Conservation (phyloP, 2,113 vertebrate species). For the Ictalurus punctatus region DNA sequence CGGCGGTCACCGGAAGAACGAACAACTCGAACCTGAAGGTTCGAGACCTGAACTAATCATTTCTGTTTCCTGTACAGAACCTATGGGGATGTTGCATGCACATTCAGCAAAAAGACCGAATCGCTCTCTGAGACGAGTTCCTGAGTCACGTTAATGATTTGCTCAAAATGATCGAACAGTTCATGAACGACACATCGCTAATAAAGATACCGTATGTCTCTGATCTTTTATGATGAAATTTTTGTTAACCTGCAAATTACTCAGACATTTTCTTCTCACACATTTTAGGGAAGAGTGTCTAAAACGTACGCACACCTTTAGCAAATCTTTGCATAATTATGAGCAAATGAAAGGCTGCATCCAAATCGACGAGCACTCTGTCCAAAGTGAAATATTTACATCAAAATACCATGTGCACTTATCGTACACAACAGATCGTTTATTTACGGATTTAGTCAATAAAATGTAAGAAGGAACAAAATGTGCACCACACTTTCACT, state of each 20-base stretch:
- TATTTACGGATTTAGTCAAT: neutral
- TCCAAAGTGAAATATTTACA: neutral
- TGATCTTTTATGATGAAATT: neutral
- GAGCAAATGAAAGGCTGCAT: neutral
- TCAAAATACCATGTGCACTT: neutral
- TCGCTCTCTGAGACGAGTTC: too few relatives aligned
- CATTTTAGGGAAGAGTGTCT: neutral
- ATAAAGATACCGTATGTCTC: neutral
- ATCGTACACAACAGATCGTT: neutral
- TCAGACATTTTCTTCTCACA: neutral
- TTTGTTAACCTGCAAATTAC: too few relatives aligned
- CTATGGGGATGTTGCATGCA: too few relatives aligned
- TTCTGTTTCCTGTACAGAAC: too few relatives aligned
- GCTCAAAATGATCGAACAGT: too few relatives aligned
- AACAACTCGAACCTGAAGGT: too few relatives aligned
- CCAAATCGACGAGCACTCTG: neutral
- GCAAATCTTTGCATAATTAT: neutral
- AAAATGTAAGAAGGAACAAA: neutral
- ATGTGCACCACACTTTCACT: neutral
- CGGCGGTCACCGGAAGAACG: too few relatives aligned
- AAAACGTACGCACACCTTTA: neutral
- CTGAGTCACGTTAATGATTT: too few relatives aligned
- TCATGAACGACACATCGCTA: too few relatives aligned
- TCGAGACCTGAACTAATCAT: too few relatives aligned
- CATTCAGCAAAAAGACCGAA: too few relatives aligned